Conservation (phyloP, 2,888 invertebrate genomes). For the Ectemnius cavifrons region DNA sequence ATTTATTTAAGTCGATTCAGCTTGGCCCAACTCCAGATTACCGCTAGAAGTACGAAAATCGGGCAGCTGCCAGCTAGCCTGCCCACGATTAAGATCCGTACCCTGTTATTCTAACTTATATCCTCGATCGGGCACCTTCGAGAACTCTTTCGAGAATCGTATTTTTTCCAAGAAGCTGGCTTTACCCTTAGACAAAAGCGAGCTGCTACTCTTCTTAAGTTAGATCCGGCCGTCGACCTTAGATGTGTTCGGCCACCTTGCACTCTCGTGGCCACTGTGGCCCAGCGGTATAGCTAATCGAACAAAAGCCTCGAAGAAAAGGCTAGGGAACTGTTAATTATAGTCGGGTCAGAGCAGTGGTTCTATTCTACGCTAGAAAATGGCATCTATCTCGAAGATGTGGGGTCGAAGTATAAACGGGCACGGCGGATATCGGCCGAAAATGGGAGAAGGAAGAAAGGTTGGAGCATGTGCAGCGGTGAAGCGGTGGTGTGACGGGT, state of each 20-base stretch:
- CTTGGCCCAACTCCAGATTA: conserved; percentile 62
- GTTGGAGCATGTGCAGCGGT: conserved; percentile 39
- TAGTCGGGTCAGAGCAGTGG: background rate
- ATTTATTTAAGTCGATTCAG: conserved; percentile 66
- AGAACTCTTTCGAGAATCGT: conserved; percentile 32
- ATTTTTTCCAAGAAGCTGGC: background rate
- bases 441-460: conserved; percentile 39
- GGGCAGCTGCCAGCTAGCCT: conserved; percentile 40
- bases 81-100: conserved; percentile 37
- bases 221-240: conserved; percentile 63
- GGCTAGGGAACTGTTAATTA: background rate
- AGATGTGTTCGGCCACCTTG: conserved; percentile 15
- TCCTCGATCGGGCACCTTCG: conserved; percentile 6
- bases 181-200: conserved; percentile 35
- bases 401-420: too few species aligned
- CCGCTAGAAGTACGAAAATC: conserved; percentile 52
- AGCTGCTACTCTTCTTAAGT: conserved; percentile 17
- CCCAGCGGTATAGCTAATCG: conserved; percentile 28
- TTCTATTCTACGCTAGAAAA: conserved; percentile 7
- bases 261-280: conserved; percentile 10
- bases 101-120: conserved; percentile 50
- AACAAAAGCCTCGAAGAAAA: conserved; percentile 8
- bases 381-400: background rate
- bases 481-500: conserved; percentile 51
- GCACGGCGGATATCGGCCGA: conserved; percentile 17